Conservation (phyloP, 1,140 invertebrate genomes). For the Muscidifurax raptorellus region DNA sequence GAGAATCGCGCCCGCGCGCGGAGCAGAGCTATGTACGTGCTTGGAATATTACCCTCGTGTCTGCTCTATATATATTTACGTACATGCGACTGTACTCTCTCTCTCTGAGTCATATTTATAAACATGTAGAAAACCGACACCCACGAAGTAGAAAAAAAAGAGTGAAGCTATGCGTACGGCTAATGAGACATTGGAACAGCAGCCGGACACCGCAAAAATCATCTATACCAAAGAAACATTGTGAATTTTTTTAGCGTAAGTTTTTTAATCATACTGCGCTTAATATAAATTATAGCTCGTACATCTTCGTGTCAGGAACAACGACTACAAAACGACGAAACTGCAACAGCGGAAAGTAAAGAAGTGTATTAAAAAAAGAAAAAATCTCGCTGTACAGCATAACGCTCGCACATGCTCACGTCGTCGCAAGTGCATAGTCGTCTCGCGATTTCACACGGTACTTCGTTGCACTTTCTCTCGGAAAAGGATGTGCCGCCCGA, state of each 20-base stretch:
- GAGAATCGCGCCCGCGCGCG: conserved; percentile 7
- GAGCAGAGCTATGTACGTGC: conserved; percentile 15
- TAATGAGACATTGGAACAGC: background rate
- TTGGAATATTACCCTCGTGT: background rate
- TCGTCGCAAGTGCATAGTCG: background rate
- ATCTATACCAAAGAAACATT: too few species aligned
- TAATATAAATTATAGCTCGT: too few species aligned
- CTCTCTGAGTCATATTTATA: conserved; percentile 43
- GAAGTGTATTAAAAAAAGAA: background rate
- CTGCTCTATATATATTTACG: background rate
- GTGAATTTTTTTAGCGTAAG: too few species aligned
- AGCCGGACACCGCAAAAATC: background rate
- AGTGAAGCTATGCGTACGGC: background rate
- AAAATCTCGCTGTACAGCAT: background rate
- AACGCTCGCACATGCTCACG: background rate
- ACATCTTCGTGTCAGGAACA: background rate
- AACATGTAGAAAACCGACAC: conserved; percentile 29
- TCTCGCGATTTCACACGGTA: background rate
- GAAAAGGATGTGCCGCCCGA: conserved; percentile 35
- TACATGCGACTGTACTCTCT: background rate
- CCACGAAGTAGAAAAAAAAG: conserved; percentile 3
- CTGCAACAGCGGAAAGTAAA: background rate
- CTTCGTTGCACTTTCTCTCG: background rate
- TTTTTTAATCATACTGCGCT: too few species aligned
- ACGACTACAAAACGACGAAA: background rate